Percentiles rank a stretch among this genome's conserved stretches.
phyloP scores from a whole-genome alignment of 2,888 invertebrate species.

The Heliconius cydno region DNA sequence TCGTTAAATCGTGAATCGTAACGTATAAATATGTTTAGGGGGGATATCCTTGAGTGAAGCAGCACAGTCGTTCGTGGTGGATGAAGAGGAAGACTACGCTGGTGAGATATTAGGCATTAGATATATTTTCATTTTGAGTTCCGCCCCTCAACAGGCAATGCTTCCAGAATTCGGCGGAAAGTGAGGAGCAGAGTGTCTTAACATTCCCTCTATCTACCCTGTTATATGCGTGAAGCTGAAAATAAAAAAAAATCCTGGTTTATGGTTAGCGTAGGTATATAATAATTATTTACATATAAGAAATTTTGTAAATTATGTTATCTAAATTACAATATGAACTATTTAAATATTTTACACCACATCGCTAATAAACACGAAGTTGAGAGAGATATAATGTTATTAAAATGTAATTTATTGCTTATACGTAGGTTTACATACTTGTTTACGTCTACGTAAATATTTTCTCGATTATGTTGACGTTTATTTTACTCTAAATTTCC shows the following conservation, averaged over 20 bases:
- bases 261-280: too few relatives aligned
- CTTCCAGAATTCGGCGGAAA: too few relatives aligned
- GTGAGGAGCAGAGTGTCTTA: too few relatives aligned
- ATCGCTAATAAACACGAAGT: conserved; percentile 7
- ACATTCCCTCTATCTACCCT: too few relatives aligned
- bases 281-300: too few relatives aligned
- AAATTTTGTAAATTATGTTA: too few relatives aligned
- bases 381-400: not conserved
- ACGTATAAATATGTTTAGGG: conserved; percentile 13
- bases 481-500: not conserved
- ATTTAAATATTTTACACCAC: not conserved
- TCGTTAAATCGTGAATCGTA: not conserved
- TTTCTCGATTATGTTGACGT: not conserved
- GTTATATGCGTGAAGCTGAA: too few relatives aligned
- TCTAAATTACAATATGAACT: too few relatives aligned
- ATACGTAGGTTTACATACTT: not conserved
- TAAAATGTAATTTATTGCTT: not conserved
- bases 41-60: not conserved
- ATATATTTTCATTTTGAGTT: too few relatives aligned
- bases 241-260: too few relatives aligned
- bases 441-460: not conserved
- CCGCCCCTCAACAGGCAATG: too few relatives aligned
- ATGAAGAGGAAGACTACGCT: conserved; percentile 17
- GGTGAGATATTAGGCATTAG: conserved; percentile 15
- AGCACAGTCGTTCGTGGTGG: not conserved